Conservation (phyloP, 1,140 invertebrate species). For the Pseudomyrmex concolor region DNA sequence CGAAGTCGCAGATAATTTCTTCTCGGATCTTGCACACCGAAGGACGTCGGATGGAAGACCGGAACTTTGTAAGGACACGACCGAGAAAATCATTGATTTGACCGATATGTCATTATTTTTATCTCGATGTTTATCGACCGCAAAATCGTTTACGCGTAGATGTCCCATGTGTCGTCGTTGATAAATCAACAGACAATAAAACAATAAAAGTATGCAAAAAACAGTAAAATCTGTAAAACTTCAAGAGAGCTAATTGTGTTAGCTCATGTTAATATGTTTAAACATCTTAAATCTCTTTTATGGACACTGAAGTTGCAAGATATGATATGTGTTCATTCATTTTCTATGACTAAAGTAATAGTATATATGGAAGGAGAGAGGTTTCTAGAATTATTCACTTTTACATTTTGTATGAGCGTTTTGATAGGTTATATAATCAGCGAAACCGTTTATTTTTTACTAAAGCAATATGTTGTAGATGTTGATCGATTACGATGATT, state of each 20-base stretch:
- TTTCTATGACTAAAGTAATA: too few species aligned
- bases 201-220: background rate
- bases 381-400: too few species aligned
- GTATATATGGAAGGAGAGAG: too few species aligned
- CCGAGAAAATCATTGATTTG: constrained; percentile 48
- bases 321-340: too few species aligned
- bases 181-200: background rate
- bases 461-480: background rate
- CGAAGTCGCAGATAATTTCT: background rate
- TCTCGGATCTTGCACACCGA: background rate
- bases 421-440: background rate
- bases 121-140: constrained; percentile 1
- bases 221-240: too few species aligned
- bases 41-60: background rate
- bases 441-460: background rate
- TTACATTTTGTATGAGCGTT: background rate
- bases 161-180: background rate
- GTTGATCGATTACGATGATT: background rate
- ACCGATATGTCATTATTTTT: constrained; percentile 38
- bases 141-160: constrained; percentile 29
- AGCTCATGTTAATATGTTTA: too few species aligned
- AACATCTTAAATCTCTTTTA: too few species aligned
- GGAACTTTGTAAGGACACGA: constrained; percentile 41
- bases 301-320: too few species aligned
- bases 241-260: too few species aligned